phyloP scores from a whole-genome alignment of 2,797 vertebrate species.

The Tiaroga cobitis region DNA sequence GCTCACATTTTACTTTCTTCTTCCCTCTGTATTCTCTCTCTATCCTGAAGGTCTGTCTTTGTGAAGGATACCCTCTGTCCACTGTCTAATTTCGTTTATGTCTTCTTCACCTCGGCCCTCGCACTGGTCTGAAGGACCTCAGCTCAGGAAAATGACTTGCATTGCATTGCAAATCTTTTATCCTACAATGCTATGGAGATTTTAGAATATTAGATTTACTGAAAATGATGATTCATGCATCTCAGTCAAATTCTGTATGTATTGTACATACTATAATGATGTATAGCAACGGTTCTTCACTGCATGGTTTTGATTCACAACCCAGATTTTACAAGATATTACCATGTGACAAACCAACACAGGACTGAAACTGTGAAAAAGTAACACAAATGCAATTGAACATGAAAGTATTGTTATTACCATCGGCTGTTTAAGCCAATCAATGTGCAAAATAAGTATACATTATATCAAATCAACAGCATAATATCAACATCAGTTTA shows the following conservation, averaged over 20 bases:
- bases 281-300: neutral
- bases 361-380: neutral
- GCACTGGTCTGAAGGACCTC: neutral
- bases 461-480: neutral
- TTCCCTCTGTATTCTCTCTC: neutral
- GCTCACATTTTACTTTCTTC: conserved; percentile 14
- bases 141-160: neutral
- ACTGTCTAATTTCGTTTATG: conserved; percentile 20
- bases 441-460: no score
- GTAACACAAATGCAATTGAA: no score
- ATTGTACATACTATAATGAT: neutral
- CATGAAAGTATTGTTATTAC: no score
- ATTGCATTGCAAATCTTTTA: neutral
- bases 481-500: neutral
- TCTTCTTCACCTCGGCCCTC: conserved; percentile 6
- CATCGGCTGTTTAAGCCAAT: no score
- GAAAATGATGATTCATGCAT: neutral
- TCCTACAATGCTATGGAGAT: neutral
- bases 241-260: neutral
- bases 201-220: conserved; percentile 2
- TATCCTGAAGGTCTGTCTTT: conserved; percentile 19
- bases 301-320: neutral
- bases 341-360: neutral
- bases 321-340: neutral
- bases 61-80: conserved; percentile 16